A percentile compares a stretch with the other conserved stretches of the same genome.
Evolutionary conservation across 1,140 invertebrate genomes (phyloP).

Genomic region (Pachyrhynchus sulphureomaculatus): DNA sequence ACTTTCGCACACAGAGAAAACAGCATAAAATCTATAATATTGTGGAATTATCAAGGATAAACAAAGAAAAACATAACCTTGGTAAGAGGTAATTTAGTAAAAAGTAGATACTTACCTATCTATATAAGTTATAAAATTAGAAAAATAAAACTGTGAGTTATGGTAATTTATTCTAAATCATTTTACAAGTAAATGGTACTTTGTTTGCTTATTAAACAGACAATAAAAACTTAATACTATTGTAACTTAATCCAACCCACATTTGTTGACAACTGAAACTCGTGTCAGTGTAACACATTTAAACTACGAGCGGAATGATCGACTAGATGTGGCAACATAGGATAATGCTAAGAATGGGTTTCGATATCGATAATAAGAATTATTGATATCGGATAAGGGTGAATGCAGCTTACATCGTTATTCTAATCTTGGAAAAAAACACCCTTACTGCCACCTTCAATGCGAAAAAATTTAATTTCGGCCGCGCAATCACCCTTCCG

Average conservation of each 20-base stretch:
- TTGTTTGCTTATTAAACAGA: background rate
- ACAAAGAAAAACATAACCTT: slow-evolving; percentile 1
- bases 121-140: background rate
- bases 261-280: too few species aligned
- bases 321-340: too few species aligned
- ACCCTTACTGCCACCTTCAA: too few species aligned
- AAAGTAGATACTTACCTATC: background rate
- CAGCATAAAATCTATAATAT: slow-evolving; percentile 8
- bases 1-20: slow-evolving; percentile 3
- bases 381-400: too few species aligned
- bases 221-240: background rate
- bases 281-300: too few species aligned
- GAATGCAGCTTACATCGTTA: too few species aligned
- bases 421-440: too few species aligned
- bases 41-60: background rate
- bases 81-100: background rate
- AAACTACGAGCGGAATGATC: too few species aligned
- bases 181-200: background rate
- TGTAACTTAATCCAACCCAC: background rate
- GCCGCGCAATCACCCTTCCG: too few species aligned
- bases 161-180: background rate
- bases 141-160: background rate
- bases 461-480: too few species aligned
- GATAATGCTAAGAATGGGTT: too few species aligned
- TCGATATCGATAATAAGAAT: too few species aligned